Evolutionary conservation across 1,140 invertebrate species (phyloP), one percentile per base, ranked within the genome.

Genomic region (Pogonomyrmex barbatus): DNA sequence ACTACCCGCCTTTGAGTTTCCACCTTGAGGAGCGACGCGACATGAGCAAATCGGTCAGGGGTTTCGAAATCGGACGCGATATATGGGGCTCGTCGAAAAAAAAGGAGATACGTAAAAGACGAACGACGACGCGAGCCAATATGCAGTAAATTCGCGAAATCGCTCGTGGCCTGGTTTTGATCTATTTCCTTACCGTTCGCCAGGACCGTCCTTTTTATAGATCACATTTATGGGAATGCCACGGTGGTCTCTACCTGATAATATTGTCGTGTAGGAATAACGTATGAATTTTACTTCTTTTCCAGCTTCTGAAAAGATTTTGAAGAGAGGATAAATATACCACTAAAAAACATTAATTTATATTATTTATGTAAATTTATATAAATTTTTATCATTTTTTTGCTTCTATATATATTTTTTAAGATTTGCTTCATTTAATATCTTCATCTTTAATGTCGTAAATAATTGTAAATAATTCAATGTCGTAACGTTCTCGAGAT

Each of bases 131-230:
- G 79, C 73, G 63, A 88, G 78, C 75, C 91, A 92, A 92, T 92
- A 91, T 92, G 91, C 87, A 92, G 91, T 92, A 92, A 92, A 92
- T 92, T 92, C 88, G 87, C 85, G 68, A 76, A 88, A 87, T 86
- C 73, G 67, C 87, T 60, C 81, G 58, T 89, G 30, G 60, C 75
- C 86, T 85, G 87, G 78, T 86, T 90, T 85, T 91, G 88, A 89
- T 92, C 85, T 85, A 88, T 91, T 83, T 85, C 77, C 88, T 89
- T 75, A 12, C 62, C 45, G 17, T 36, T 79, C 62, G 10, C 42
- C 68, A 9, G 50, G 33, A 85, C 60, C 86, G 67, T 85, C 88
- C 63, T 86, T 87, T 92, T 93, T 92, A 92, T 92, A 88, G 88
- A 91, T 92, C 89, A 91, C 88, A 88, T 86, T 90, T 90, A 91